Evolutionary conservation across 1,140 invertebrate genomes (phyloP).

Genomic region (Camponotus vicinus): DNA sequence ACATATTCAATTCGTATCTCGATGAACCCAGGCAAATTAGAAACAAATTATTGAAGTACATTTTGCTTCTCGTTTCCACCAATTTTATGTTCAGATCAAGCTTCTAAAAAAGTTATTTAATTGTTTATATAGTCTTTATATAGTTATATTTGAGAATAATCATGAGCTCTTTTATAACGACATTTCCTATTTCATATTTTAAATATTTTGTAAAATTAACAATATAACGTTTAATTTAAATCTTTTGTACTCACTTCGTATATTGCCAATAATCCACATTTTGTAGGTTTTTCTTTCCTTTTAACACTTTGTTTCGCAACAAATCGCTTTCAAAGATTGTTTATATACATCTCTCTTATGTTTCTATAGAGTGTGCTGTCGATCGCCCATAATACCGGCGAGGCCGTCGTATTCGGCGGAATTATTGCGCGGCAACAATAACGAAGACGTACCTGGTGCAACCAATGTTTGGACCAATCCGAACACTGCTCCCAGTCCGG

Average conservation of each 20-base stretch:
- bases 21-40: background rate
- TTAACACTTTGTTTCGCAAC: background rate
- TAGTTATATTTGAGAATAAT: background rate
- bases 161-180: background rate
- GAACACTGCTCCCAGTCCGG: conserved; percentile 82
- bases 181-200: too few relatives aligned
- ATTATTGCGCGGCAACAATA: conserved; percentile 82
- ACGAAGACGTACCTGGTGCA: conserved; percentile 81
- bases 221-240: conserved; percentile 21
- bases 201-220: conserved; percentile 1
- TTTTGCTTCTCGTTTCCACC: background rate
- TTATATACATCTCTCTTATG: conserved; percentile 24
- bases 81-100: background rate
- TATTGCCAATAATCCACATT: background rate
- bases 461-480: conserved; percentile 92
- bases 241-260: background rate
- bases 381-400: conserved; percentile 92
- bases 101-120: background rate
- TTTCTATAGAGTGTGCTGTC: conserved; percentile 90
- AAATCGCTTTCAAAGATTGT: background rate
- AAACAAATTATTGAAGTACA: background rate
- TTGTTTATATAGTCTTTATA: background rate
- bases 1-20: background rate
- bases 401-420: conserved; percentile 90
- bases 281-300: background rate